Conservation (phyloP, 2,113 vertebrate species). For the Cyanoramphus novaezelandiae region DNA sequence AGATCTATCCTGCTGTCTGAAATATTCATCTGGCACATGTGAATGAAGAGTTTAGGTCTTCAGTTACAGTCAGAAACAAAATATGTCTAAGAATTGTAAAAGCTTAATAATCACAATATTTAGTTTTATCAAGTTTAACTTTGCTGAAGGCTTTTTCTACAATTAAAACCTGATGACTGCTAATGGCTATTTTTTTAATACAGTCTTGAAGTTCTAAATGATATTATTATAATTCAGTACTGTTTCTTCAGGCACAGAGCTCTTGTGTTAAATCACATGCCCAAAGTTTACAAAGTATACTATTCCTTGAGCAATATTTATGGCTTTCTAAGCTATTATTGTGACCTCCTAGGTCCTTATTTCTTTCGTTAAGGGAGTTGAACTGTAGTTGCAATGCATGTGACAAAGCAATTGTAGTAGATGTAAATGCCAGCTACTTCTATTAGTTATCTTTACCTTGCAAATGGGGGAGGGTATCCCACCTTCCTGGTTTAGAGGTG, state of each 20-base stretch:
- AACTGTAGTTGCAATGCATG: neutral
- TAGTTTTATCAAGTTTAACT: slow-evolving; percentile 39
- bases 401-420: neutral
- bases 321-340: slow-evolving; percentile 16
- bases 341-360: slow-evolving; percentile 10
- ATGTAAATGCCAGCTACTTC: neutral
- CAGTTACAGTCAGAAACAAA: neutral
- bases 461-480: neutral
- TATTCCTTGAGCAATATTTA: neutral
- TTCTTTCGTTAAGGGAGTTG: slow-evolving; percentile 15
- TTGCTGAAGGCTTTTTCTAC: neutral
- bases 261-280: neutral
- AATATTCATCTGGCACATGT: neutral
- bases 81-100: neutral
- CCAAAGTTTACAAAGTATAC: slow-evolving; percentile 38
- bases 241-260: slow-evolving; percentile 19
- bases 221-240: slow-evolving; percentile 12
- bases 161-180: neutral
- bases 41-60: neutral
- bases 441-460: neutral
- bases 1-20: neutral
- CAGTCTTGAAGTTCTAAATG: neutral
- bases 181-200: slow-evolving; percentile 12
- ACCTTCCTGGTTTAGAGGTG: neutral
- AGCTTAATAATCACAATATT: neutral